phyloP scores from a whole-genome alignment of 2,888 invertebrate genomes.

The Heteromurus nitidus region DNA sequence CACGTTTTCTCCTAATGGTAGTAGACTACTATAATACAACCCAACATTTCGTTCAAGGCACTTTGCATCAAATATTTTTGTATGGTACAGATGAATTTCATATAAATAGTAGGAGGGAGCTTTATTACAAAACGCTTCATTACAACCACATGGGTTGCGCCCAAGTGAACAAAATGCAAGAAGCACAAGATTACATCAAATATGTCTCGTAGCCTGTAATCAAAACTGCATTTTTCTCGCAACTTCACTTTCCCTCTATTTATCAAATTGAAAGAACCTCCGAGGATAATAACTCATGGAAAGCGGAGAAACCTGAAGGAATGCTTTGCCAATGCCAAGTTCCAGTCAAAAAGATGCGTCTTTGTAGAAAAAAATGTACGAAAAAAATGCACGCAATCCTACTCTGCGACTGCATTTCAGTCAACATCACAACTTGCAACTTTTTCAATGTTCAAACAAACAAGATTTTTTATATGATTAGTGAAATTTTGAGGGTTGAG shows the following conservation, averaged over 20 bases:
- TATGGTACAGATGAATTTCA: neutral
- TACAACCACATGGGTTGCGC: neutral
- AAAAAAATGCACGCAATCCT: neutral
- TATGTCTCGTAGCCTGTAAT: neutral
- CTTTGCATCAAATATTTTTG: neutral
- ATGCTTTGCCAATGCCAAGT: neutral
- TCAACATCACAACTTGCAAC: neutral
- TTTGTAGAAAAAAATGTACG: too few species aligned
- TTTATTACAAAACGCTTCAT: neutral
- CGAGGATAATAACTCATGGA: conserved; percentile 7
- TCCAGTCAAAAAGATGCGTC: neutral
- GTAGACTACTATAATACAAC: too few species aligned
- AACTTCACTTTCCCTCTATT: neutral
- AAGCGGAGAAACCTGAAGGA: conserved; percentile 11
- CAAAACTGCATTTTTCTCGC: neutral
- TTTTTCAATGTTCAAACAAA: neutral
- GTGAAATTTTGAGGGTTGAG: neutral
- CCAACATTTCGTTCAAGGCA: neutral
- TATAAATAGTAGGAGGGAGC: neutral
- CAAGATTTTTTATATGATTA: neutral
- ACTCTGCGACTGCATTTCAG: neutral
- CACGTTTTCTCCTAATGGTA: neutral
- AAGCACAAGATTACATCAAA: neutral
- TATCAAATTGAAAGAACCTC: neutral
- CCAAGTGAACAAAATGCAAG: neutral